phyloP scores from a whole-genome alignment of 2,888 invertebrate genomes.

The Cephus spinipes region DNA sequence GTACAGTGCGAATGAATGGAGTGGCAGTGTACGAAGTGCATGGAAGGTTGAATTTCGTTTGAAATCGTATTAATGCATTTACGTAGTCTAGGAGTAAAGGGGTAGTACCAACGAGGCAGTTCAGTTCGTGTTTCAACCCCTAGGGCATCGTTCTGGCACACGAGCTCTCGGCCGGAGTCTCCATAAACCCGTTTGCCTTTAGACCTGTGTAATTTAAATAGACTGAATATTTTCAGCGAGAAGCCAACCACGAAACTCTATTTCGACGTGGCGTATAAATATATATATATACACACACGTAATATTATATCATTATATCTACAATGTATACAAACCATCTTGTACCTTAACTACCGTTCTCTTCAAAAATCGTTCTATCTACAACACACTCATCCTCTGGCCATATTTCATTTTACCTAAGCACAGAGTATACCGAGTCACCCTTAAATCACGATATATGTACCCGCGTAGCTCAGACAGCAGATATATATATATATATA shows the following conservation, averaged over 20 bases:
- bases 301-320: not conserved
- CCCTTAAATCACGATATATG: not conserved
- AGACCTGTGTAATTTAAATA: constrained; percentile 33
- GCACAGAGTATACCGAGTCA: not conserved
- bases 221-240: constrained; percentile 26
- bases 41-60: constrained; percentile 2
- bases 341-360: not conserved
- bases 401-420: not conserved
- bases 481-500: not conserved
- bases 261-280: constrained; percentile 11
- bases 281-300: not conserved
- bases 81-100: constrained; percentile 18
- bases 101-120: constrained; percentile 18
- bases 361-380: not conserved
- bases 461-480: not conserved
- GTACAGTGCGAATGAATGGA: not conserved
- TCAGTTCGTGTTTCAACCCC: constrained; percentile 26
- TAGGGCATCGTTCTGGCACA: constrained; percentile 25
- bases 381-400: not conserved
- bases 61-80: constrained; percentile 35
- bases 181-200: constrained; percentile 5
- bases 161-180: constrained; percentile 16
- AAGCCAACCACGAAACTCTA: constrained; percentile 20
- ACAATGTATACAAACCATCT: not conserved
- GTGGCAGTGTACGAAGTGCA: not conserved